Evolutionary conservation across 1,140 invertebrate species (phyloP).

Genomic region (Dreissena polymorpha): DNA sequence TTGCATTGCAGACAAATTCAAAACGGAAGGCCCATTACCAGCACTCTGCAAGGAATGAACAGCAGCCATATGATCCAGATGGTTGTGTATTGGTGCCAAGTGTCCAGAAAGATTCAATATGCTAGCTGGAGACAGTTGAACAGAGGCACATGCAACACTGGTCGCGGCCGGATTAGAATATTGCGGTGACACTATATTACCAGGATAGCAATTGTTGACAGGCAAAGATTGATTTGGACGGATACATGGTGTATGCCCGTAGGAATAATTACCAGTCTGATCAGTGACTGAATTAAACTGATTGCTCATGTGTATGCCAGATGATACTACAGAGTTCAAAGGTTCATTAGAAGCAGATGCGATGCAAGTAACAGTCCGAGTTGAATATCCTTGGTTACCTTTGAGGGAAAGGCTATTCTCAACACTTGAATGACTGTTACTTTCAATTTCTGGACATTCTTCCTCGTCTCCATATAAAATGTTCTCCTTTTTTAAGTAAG

Average conservation of each 20-base stretch:
- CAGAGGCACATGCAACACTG: too few species aligned
- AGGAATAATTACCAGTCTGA: neutral
- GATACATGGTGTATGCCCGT: neutral
- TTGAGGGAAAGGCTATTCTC: neutral
- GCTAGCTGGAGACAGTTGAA: neutral
- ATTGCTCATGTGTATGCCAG: neutral
- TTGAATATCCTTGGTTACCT: neutral
- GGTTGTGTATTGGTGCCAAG: neutral
- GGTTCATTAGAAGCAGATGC: neutral
- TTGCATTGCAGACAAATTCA: neutral
- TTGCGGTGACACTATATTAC: too few species aligned
- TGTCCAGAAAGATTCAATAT: neutral
- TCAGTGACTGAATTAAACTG: neutral
- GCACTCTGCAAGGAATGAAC: neutral
- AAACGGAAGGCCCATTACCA: neutral
- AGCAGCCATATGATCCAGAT: neutral
- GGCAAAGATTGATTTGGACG: neutral
- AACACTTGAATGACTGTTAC: constrained; percentile 6
- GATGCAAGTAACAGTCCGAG: neutral
- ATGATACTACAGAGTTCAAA: neutral
- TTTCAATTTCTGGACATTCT: too few species aligned
- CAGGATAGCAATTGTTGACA: neutral
- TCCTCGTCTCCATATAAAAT: constrained; percentile 22
- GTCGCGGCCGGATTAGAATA: too few species aligned
- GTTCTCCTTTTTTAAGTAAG: constrained; percentile 35